A percentile compares a stretch with the other conserved stretches of the same genome.
These are phyloP conservation scores for Hippasteria phrygiana DNA, from an alignment of 53 echinoderm and acorn worm species.

Conservation along the genomic window DNA sequence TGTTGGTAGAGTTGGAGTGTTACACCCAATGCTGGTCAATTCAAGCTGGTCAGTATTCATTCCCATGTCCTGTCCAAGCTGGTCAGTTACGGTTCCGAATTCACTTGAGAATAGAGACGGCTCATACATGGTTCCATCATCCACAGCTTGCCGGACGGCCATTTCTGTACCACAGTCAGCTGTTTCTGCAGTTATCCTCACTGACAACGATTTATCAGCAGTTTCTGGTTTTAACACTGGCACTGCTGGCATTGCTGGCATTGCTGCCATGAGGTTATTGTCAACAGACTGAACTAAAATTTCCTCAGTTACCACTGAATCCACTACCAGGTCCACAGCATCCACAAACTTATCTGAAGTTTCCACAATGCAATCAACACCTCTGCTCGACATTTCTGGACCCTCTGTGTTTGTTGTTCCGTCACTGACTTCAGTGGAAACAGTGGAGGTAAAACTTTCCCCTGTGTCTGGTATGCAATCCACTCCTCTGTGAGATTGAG, in stretches of 20 bases:
- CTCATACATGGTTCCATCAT: conserved; percentile 50
- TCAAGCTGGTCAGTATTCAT: conserved; percentile 55
- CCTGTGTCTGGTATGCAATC: conserved; percentile 16
- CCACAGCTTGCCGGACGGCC: neutral
- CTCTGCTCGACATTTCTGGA: conserved; percentile 30
- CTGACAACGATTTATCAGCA: conserved; percentile 42
- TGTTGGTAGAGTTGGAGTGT: conserved; percentile 39
- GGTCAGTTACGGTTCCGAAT: conserved; percentile 40
- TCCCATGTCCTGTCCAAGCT: conserved; percentile 44
- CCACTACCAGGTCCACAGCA: conserved; percentile 44
- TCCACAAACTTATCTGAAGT: conserved; percentile 61
- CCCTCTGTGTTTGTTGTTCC: conserved; percentile 58
- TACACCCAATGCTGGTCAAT: conserved; percentile 39
- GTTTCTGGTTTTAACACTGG: conserved; percentile 46
- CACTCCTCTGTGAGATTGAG: conserved; percentile 38
- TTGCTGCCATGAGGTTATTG: conserved; percentile 47
- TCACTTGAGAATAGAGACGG: conserved; percentile 1
- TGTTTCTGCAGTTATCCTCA: conserved; percentile 52
- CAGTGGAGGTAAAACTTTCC: conserved; percentile 37
- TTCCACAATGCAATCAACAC: conserved; percentile 50
- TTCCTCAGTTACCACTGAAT: conserved; percentile 20
- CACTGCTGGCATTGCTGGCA: neutral
- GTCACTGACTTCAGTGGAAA: conserved; percentile 28
- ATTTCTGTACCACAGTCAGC: conserved; percentile 62
- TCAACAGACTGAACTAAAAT: conserved; percentile 33